A percentile compares a stretch with the other conserved stretches of the same genome.
Conservation (phyloP, 2,888 invertebrate species). For the Abrostola tripartita region DNA sequence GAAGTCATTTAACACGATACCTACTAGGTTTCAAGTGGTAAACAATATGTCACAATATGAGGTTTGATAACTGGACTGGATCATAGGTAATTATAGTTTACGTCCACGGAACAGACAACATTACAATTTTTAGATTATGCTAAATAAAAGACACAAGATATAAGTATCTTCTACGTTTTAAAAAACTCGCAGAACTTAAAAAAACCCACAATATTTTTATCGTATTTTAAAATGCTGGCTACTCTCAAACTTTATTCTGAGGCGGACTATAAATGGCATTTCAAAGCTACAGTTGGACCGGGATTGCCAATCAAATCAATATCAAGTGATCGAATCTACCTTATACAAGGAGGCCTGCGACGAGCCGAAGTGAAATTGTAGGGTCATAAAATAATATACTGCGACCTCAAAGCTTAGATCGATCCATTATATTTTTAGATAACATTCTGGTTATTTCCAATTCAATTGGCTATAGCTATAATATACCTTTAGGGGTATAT, state of each 20-base stretch:
- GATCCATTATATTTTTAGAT: constrained; percentile 40
- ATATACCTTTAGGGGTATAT: background rate
- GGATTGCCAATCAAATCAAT: constrained; percentile 67
- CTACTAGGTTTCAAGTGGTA: no score
- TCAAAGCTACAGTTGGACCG: constrained; percentile 54
- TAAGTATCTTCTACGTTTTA: no score
- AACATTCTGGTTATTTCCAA: constrained; percentile 18
- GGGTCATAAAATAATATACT: constrained; percentile 59
- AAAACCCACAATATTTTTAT: constrained; percentile 9
- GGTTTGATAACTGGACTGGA: no score
- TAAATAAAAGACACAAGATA: no score
- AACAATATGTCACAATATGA: no score
- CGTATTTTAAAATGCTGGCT: constrained; percentile 19
- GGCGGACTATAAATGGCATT: constrained; percentile 53
- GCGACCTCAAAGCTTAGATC: constrained; percentile 24
- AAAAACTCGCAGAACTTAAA: background rate
- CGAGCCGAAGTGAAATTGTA: constrained; percentile 57
- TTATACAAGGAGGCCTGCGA: constrained; percentile 53
- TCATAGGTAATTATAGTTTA: no score
- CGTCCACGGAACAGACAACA: no score
- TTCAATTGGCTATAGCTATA: constrained; percentile 24
- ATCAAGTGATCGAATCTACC: constrained; percentile 61
- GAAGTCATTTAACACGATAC: no score
- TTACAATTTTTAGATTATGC: no score
- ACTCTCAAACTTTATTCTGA: constrained; percentile 24